Base-by-base conservation (phyloP, 64 coral and sea anemone genomes). In the Hydrozoanthus tunicans region DNA sequence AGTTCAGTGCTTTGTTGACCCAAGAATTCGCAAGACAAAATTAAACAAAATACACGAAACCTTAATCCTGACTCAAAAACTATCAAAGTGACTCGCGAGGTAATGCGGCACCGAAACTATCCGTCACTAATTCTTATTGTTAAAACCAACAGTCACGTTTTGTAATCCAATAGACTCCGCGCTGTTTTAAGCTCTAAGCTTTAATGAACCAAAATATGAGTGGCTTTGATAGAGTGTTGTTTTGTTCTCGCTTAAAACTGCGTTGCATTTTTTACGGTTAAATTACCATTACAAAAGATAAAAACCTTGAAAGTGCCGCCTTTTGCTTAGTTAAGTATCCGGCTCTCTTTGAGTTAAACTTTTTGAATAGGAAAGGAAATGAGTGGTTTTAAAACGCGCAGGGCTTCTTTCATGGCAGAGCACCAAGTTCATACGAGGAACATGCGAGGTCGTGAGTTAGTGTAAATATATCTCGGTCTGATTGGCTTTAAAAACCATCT, bases 311-410 rank as follows among this genome's bases (percentile, higher is more conserved):
- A 88, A 58, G 11, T 74, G 24, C 84, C 55, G 68, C 84, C 6
- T 53, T 73, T 27, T 26, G 70, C 24, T 59, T 74, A 11, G 70
- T 70, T 55, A 88, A 74, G 84, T 88, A 88, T 88, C 84, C 32
- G 32, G 84, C 84, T 74, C 74, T 56, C 84, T 88, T 88, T 88
- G 68, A 88, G 12, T 74, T 73, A 3, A 1, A 25, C 51, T 88
- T n/a, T 88, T 88, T 88, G 24, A 74, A 60, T 88, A 43, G 5
- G 84, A 88, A 61, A 88, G 84, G 84, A 88, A 88, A 51, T 88
- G 84, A 73, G 17, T 15, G 82, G 68, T 60, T 88, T 74, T 24
- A 4, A 6, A 74, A 14, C 25, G 58, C 56, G 13, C 54, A 73
- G 24, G 8, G 32, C 32, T 32, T 74, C 70, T 59, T 86, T 73